Percentiles rank a stretch among this genome's conserved stretches.
Evolutionary conservation across 2,113 vertebrate species (phyloP).

Genomic region (Marmota flaviventris): DNA sequence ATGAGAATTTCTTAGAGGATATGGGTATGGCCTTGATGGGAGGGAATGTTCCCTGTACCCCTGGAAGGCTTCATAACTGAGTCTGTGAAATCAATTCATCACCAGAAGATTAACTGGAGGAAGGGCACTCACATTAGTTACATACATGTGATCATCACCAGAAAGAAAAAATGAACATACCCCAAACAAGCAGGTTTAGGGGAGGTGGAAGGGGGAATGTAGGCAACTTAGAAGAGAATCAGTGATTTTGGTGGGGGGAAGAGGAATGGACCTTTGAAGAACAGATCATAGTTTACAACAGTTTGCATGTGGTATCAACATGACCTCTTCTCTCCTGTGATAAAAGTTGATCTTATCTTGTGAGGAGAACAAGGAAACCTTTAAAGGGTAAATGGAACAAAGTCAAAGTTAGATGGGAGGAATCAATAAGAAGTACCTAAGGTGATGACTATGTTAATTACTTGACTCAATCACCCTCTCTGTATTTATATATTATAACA

Average conservation of each 20-base stretch:
- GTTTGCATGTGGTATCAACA: neutral
- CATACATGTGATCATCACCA: rapidly evolving
- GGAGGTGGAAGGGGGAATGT: neutral
- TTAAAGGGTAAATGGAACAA: neutral
- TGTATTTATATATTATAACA: too few species aligned
- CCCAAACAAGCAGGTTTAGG: neutral
- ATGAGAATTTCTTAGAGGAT: neutral
- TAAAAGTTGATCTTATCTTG: neutral
- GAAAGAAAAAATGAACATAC: neutral
- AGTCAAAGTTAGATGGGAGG: neutral
- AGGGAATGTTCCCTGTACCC: neutral
- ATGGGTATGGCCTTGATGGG: neutral
- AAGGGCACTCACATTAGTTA: neutral
- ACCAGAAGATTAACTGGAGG: neutral
- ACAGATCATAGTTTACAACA: neutral
- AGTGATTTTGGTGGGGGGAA: neutral
- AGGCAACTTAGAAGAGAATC: neutral
- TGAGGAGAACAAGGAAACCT: neutral
- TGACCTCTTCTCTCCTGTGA: neutral
- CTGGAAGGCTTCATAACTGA: neutral
- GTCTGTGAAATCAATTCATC: neutral
- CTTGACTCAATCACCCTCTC: neutral
- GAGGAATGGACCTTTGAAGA: neutral
- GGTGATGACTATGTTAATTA: neutral
- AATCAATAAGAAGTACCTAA: neutral